Evolutionary conservation across 2,113 vertebrate genomes (phyloP), one percentile per base, ranked within the genome.

Genomic region (Hemicordylus capensis): DNA sequence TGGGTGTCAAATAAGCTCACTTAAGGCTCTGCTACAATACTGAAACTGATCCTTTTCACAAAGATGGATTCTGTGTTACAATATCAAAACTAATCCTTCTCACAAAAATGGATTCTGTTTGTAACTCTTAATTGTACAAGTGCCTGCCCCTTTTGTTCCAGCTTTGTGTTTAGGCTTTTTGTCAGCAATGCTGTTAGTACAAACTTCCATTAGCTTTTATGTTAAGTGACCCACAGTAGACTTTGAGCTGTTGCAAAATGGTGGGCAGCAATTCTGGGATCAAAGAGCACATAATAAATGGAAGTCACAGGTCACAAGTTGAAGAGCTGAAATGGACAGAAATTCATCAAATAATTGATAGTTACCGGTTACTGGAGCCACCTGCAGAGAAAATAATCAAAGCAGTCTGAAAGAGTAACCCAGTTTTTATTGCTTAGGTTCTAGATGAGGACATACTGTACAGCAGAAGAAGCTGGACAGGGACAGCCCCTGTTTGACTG

Each of bases 321-420:
- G n/a, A 10, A 90, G 69, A 80, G 22, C 46, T 17, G n/a, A 64
- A 51, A 64, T 83, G 58, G 42, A 82, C 28, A 85, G 28, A 24
- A 70, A 69, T 85, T 59, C 76, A 84, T 92, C 17, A 82, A 3
- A 90, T 63, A 4, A 76, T 63, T 26, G 59, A 37, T 75, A 93
- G 83, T 88, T 83, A 15, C 83, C 89, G 31, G 2, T 88, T 90
- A 48, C 20, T 24, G n/a, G n/a, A 76, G 59, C 28, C 15, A 61
- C 39, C 63, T 46, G 19, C 69, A 22, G 26, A 48, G 56, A 74
- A 34, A 58, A 67, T 39, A 69, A 59, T 37, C 34, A 77, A 48
- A 80, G 44, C 63, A 61, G 19, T 63, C 3, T 6, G 20, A 24
- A 61, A 61, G 31, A 37, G 51, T 7, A 11, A 28, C 11, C 63